phyloP scores from a whole-genome alignment of 2,797 vertebrate species.

The Prionace glauca region DNA sequence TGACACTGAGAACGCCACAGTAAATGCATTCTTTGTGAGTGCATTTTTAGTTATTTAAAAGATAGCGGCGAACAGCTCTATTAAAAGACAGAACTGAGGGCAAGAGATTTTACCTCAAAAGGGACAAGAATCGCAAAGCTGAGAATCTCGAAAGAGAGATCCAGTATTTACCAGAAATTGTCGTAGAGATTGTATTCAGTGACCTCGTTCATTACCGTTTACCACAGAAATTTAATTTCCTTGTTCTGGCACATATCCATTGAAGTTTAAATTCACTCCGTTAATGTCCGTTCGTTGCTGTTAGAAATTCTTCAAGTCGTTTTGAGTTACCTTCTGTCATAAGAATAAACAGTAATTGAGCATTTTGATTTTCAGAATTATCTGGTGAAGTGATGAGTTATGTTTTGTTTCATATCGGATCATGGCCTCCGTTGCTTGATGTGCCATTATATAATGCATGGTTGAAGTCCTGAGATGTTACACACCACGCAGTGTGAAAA shows the following conservation, averaged over 20 bases:
- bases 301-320: background rate
- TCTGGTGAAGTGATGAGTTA: background rate
- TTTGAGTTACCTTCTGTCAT: background rate
- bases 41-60: conserved; percentile 38
- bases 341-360: background rate
- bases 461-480: conserved; percentile 23
- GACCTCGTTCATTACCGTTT: background rate
- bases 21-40: conserved; percentile 31
- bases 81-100: conserved; percentile 31
- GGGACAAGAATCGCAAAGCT: background rate
- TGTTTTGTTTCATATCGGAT: conserved; percentile 1
- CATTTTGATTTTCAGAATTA: background rate
- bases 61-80: background rate
- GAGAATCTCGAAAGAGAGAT: background rate
- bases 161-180: background rate
- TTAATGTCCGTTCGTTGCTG: background rate
- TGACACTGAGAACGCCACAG: conserved; percentile 9
- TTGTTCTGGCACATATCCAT: background rate
- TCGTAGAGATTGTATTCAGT: background rate
- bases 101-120: background rate
- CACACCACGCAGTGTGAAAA: conserved; percentile 28
- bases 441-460: conserved; percentile 1
- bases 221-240: background rate
- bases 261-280: background rate
- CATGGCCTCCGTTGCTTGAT: background rate